Evolutionary conservation across 1,140 invertebrate species (phyloP).

Genomic region (Zaprionus capensis): DNA sequence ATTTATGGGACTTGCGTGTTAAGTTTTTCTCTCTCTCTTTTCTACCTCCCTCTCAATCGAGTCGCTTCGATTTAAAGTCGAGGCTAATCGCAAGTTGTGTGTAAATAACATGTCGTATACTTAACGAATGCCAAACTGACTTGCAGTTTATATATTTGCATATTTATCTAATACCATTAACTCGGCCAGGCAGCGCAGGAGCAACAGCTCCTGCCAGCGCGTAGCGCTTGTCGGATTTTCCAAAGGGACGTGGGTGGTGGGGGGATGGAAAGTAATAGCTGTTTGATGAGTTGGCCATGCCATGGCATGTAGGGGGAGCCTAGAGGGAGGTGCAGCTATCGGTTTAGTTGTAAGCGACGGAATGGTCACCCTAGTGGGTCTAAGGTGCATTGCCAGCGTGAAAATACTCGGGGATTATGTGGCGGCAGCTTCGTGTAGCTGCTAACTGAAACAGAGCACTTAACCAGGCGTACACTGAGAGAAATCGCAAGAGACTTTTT

Average conservation of each 20-base stretch:
- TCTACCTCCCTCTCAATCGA: neutral
- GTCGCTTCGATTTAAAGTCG: constrained; percentile 40
- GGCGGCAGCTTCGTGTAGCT: constrained; percentile 50
- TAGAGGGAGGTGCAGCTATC: neutral
- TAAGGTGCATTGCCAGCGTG: constrained; percentile 76
- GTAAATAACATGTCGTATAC: constrained; percentile 65
- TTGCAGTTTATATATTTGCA: constrained; percentile 69
- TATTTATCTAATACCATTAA: constrained; percentile 73
- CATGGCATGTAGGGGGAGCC: neutral
- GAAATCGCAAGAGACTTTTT: neutral
- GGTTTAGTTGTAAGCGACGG: neutral
- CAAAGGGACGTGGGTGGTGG: constrained; percentile 11
- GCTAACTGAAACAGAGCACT: constrained; percentile 44
- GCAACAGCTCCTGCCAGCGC: constrained; percentile 62
- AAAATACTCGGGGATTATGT: constrained; percentile 70
- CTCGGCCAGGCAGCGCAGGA: constrained; percentile 35
- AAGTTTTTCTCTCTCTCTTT: constrained; percentile 6
- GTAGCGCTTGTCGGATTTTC: constrained; percentile 63
- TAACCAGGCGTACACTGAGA: constrained; percentile 31
- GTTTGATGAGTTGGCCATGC: constrained; percentile 55
- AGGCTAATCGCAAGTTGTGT: constrained; percentile 57
- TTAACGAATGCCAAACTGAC: constrained; percentile 45
- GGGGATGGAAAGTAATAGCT: constrained; percentile 50
- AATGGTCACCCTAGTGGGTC: constrained; percentile 25
- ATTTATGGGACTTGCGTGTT: constrained; percentile 61